phyloP scores from a whole-genome alignment of 2,797 vertebrate genomes.

The Epinephelus awoara region DNA sequence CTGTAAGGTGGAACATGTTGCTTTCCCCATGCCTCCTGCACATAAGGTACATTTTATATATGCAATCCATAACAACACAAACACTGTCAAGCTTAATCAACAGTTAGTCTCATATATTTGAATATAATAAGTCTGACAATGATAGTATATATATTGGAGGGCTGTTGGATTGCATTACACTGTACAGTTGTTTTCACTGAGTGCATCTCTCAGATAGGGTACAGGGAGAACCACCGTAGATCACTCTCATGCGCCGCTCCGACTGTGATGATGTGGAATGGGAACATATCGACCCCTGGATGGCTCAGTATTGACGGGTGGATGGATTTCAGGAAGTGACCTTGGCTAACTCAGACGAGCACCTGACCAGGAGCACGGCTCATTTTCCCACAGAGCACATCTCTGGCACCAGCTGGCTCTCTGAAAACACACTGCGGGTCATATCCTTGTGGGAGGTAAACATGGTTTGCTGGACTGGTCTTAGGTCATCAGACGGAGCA shows the following conservation, averaged over 20 bases:
- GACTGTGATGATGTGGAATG: conserved; percentile 50
- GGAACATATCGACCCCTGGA: conserved; percentile 78
- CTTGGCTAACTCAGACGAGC: conserved; percentile 75
- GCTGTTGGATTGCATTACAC: neutral
- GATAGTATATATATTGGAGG: neutral
- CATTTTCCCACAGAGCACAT: conserved; percentile 71
- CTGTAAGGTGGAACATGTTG: too few relatives aligned
- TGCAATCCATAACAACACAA: neutral
- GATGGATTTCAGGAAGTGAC: conserved; percentile 85
- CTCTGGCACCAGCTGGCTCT: conserved; percentile 65
- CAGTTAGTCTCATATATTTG: neutral
- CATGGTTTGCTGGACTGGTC: conserved; percentile 11
- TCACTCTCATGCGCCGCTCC: conserved; percentile 38
- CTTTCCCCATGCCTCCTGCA: too few relatives aligned
- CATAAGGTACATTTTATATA: neutral
- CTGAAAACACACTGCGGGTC: conserved; percentile 42
- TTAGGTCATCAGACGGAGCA: conserved; percentile 32
- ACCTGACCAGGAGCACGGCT: conserved; percentile 65
- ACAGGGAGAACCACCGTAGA: conserved; percentile 7
- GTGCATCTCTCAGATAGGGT: neutral
- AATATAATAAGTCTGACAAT: neutral
- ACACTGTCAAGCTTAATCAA: neutral
- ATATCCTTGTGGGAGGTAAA: conserved; percentile 40
- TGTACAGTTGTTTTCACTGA: conserved; percentile 22
- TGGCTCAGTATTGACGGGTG: conserved; percentile 73